These are phyloP conservation scores for Pteronotus mesoamericanus DNA, from an alignment of 2,797 vertebrate genomes.

Conservation along the genomic window DNA sequence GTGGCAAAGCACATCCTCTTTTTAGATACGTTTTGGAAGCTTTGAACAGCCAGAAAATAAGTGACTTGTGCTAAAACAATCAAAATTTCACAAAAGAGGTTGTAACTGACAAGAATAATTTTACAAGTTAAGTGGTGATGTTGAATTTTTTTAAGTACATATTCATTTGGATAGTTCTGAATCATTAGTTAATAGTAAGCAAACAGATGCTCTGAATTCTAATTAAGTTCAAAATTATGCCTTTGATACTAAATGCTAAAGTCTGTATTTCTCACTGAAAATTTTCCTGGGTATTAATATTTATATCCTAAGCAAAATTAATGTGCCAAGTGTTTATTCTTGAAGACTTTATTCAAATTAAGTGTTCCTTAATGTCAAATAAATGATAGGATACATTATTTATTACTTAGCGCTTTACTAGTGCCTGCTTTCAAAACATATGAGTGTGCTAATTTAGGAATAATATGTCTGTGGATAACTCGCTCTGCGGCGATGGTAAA, in stretches of 20 bases:
- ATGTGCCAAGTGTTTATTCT: conserved; percentile 53
- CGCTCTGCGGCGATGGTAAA: neutral
- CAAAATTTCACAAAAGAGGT: conserved; percentile 56
- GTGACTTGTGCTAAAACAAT: conserved; percentile 64
- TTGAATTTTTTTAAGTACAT: conserved; percentile 51
- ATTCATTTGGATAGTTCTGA: conserved; percentile 58
- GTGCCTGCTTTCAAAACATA: conserved; percentile 52
- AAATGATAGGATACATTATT: conserved; percentile 70
- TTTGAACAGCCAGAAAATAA: conserved; percentile 69
- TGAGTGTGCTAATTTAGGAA: conserved; percentile 49
- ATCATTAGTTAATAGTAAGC: conserved; percentile 69
- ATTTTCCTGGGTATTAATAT: conserved; percentile 69
- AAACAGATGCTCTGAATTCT: conserved; percentile 70
- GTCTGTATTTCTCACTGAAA: conserved; percentile 58
- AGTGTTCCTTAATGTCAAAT: conserved; percentile 65
- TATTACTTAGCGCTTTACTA: conserved; percentile 67
- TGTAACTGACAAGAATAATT: conserved; percentile 58
- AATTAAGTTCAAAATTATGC: conserved; percentile 78
- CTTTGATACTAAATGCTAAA: conserved; percentile 60
- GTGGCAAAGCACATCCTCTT: conserved; percentile 45
- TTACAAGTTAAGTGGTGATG: conserved; percentile 68
- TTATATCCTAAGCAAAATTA: conserved; percentile 66
- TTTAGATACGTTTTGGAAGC: conserved; percentile 65
- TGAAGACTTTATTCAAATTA: conserved; percentile 69
- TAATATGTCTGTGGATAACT: conserved; percentile 41